Base-by-base conservation (phyloP, 2,113 vertebrate genomes). In the Melanerpes aurifrons region DNA sequence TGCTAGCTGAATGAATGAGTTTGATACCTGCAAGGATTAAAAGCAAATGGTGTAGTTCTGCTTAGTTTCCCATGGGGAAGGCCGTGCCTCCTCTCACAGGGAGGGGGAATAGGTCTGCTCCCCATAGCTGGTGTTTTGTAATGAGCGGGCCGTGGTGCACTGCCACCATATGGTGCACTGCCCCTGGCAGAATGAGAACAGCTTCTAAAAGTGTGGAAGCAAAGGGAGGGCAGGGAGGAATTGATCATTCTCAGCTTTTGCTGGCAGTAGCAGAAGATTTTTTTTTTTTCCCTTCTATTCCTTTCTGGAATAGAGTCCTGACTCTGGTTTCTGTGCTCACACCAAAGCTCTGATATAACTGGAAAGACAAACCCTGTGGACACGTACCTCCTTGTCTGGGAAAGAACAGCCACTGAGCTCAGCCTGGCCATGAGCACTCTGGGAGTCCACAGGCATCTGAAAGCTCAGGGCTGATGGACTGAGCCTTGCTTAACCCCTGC, bases 341-440 rank as follows among this genome's bases (percentile, higher is more conserved):
- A 25, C 50, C 1, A 3, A 62, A 73, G 59, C 56, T 58, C 25
- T n/a, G 29, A 2, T 3, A 28, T 61, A 25, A 9, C 53, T 11
- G 45, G 64, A 69, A 62, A 53, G 40, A 31, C 31, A 73, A 84
- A 47, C 10, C 10, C 8, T 1, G 25, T 14, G 32, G 32, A 64
- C 14, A 43, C 16, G 31, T 2, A 4, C 20, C 24, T 71, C 24
- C 13, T 26, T 32, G 28, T 31, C 40, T 48, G 57, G n/a, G 58
- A 28, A 59, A 53, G 24, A 73, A 9, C 19, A 45, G 29, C 70
- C 35, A 3, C 58, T 26, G 25, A 14, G 53, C 29, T 53, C 31
- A n/a, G 28, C 3, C 10, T 0, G 37, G 26, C 29, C 15, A 2
- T 17, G 28, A 54, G 62, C 3, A 4, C 40, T 12, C 1, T 7